These are phyloP conservation scores for Nyleta sp. DNA, from an alignment of 2,888 invertebrate genomes.

Conservation along the genomic window DNA sequence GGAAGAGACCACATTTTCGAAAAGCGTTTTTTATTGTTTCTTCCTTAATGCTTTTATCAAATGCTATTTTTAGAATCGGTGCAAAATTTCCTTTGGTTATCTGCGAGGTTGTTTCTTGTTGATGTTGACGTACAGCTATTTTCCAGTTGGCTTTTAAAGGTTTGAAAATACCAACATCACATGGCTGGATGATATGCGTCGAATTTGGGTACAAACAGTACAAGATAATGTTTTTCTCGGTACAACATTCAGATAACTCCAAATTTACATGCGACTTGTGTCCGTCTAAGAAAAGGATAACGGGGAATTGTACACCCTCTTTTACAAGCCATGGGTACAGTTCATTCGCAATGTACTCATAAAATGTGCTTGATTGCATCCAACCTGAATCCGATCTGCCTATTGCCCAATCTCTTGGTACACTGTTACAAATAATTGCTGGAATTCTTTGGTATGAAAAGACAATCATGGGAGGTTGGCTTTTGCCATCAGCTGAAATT, in stretches of 20 bases:
- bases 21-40: constrained; percentile 59
- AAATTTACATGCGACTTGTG: constrained; percentile 70
- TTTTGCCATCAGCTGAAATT: constrained; percentile 69
- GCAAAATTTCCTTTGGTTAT: constrained; percentile 71
- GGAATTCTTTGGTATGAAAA: constrained; percentile 49
- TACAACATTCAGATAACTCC: constrained; percentile 68
- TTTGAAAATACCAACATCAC: constrained; percentile 8
- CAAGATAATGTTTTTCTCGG: constrained; percentile 34
- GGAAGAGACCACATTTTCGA: constrained; percentile 66
- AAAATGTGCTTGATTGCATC: constrained; percentile 76
- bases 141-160: constrained; percentile 15
- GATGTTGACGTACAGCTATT: constrained; percentile 66
- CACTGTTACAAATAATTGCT: constrained; percentile 54
- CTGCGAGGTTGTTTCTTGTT: constrained; percentile 62
- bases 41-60: constrained; percentile 24
- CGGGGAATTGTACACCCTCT: constrained; percentile 68
- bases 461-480: constrained; percentile 60
- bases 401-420: constrained; percentile 69
- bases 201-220: constrained; percentile 11
- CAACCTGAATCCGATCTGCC: constrained; percentile 74
- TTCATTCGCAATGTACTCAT: constrained; percentile 75
- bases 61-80: constrained; percentile 65
- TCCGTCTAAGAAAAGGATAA: constrained; percentile 71
- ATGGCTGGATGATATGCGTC: constrained; percentile 9
- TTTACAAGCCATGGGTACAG: constrained; percentile 71